phyloP scores from a whole-genome alignment of 2,113 vertebrate genomes.

The Corythornis cristatus region DNA sequence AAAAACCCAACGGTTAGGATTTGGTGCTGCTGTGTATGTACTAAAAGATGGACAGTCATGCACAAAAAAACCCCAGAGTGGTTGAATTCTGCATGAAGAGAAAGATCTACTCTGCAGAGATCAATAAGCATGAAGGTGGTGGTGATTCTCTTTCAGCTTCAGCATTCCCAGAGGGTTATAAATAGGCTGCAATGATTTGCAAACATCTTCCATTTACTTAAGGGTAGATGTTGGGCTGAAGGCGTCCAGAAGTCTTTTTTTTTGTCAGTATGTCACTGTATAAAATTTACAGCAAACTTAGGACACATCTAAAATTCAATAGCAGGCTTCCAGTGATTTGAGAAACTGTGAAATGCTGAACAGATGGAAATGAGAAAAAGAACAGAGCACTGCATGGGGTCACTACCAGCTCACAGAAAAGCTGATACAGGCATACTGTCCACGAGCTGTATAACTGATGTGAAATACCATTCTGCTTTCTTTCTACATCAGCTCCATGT shows the following conservation, averaged over 20 bases:
- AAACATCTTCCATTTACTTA: background rate
- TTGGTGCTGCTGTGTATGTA: background rate
- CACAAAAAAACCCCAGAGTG: background rate
- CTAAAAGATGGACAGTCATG: background rate
- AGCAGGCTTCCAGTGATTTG: background rate
- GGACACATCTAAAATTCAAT: background rate
- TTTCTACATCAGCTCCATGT: background rate
- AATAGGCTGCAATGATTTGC: background rate
- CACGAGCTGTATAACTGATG: background rate
- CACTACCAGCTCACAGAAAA: slow-evolving; percentile 5
- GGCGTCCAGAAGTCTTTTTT: background rate
- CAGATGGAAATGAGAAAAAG: slow-evolving; percentile 19
- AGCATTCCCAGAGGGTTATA: background rate
- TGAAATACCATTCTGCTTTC: background rate
- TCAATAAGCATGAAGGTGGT: background rate
- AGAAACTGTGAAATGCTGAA: slow-evolving; percentile 20
- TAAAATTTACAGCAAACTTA: background rate
- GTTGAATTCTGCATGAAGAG: background rate
- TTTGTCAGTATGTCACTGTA: background rate
- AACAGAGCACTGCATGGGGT: background rate
- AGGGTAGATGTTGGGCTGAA: background rate
- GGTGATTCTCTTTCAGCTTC: background rate
- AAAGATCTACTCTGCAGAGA: background rate
- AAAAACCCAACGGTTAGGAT: background rate
- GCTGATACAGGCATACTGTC: background rate